Evolutionary conservation across 2,113 vertebrate genomes (phyloP).

Genomic region (Cheirogaleus medius): DNA sequence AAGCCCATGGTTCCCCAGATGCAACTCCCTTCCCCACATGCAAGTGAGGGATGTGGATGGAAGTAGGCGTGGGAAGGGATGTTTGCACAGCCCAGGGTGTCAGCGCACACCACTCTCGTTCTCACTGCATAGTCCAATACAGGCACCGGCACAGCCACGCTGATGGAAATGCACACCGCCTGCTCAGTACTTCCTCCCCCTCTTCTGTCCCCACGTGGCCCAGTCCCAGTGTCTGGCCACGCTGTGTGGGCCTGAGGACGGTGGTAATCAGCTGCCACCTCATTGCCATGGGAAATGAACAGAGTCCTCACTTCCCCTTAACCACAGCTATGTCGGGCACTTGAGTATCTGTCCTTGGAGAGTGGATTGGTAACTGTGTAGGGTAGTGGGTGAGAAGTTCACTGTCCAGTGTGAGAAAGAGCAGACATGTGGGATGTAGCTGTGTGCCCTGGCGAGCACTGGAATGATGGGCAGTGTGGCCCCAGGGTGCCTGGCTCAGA

Average conservation of each 20-base stretch:
- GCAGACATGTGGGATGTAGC: background rate
- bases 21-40: background rate
- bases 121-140: too few relatives aligned
- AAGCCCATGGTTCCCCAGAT: background rate
- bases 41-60: background rate
- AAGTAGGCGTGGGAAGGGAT: background rate
- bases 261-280: background rate
- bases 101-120: background rate
- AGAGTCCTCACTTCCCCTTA: background rate
- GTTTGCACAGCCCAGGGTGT: background rate
- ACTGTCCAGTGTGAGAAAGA: background rate
- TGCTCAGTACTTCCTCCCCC: accelerated
- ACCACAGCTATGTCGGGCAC: background rate
- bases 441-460: background rate
- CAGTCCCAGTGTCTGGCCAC: background rate
- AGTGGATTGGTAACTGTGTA: background rate
- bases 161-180: background rate
- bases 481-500: background rate
- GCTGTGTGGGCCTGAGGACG: background rate
- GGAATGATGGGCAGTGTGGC: too few relatives aligned
- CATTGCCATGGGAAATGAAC: background rate
- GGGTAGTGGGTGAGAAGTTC: background rate
- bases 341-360: background rate
- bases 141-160: background rate
- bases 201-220: accelerated